phyloP scores from a whole-genome alignment of 2,888 invertebrate genomes.

The Drosophila bunnanda region DNA sequence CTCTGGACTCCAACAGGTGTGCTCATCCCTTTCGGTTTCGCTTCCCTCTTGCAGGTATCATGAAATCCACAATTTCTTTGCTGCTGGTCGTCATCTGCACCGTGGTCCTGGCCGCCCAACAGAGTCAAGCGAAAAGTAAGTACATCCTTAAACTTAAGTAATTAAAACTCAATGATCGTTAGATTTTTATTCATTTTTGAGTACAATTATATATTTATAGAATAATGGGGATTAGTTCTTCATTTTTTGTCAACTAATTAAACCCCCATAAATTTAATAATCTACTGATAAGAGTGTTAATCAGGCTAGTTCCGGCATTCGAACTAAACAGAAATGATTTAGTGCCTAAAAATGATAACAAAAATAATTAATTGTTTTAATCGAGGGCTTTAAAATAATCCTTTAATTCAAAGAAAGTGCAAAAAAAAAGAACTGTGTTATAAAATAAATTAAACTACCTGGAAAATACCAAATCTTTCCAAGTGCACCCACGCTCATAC shows the following conservation, averaged over 20 bases:
- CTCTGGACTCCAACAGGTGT: conserved; percentile 65
- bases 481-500: no score
- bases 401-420: background rate
- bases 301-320: conserved; percentile 3
- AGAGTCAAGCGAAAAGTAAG: conserved; percentile 84
- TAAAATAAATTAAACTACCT: background rate
- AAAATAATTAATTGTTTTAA: background rate
- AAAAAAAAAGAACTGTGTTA: background rate
- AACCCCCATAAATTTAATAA: background rate
- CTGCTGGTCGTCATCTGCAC: conserved; percentile 83
- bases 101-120: conserved; percentile 82
- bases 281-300: background rate
- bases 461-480: no score
- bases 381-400: background rate
- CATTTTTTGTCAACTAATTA: conserved; percentile 5
- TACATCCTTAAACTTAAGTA: background rate
- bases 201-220: background rate
- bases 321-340: background rate
- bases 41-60: conserved; percentile 70
- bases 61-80: conserved; percentile 83
- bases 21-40: conserved; percentile 21
- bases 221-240: background rate
- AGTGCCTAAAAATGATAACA: background rate
- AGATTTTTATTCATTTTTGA: background rate
- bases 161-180: background rate